Percentiles rank a stretch among this genome's conserved stretches.
Evolutionary conservation across 2,888 invertebrate genomes (phyloP).

Genomic region (Lagria hirta): DNA sequence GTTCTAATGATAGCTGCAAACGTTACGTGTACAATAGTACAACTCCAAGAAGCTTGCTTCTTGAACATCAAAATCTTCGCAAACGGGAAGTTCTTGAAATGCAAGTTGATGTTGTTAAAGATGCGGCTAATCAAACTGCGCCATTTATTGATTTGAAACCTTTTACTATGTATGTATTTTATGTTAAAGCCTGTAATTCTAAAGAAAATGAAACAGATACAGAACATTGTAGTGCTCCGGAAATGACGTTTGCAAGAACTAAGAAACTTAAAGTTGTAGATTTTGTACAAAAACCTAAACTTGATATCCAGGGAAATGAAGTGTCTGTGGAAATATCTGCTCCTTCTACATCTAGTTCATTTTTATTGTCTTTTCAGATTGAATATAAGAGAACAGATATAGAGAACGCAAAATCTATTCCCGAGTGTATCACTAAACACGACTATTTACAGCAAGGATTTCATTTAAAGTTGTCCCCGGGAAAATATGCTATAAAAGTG

Average conservation of each 20-base stretch:
- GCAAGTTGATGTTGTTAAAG: neutral
- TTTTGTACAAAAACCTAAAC: slow-evolving; percentile 43
- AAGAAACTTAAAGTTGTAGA: slow-evolving; percentile 51
- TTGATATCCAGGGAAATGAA: slow-evolving; percentile 29
- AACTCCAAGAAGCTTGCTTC: no score
- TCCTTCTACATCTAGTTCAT: slow-evolving; percentile 66
- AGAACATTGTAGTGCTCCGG: slow-evolving; percentile 56
- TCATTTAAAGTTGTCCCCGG: slow-evolving; percentile 54
- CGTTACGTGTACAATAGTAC: no score
- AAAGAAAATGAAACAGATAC: slow-evolving; percentile 57
- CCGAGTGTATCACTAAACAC: slow-evolving; percentile 57
- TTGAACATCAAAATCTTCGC: no score
- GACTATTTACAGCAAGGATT: slow-evolving; percentile 3
- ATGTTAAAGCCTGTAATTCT: slow-evolving; percentile 62
- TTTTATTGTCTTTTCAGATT: slow-evolving; percentile 64
- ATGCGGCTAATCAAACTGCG: slow-evolving; percentile 32
- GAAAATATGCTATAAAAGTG: slow-evolving; percentile 61
- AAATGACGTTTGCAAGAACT: slow-evolving; percentile 57
- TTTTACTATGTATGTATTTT: slow-evolving; percentile 62
- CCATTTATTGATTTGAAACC: slow-evolving; percentile 55
- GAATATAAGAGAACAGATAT: slow-evolving; percentile 55
- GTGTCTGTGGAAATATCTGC: slow-evolving; percentile 58
- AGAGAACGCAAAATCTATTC: slow-evolving; percentile 46
- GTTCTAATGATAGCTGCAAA: no score
- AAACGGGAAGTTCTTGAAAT: no score